Conservation (phyloP, 2,888 invertebrate genomes). For the Eledona agricola region DNA sequence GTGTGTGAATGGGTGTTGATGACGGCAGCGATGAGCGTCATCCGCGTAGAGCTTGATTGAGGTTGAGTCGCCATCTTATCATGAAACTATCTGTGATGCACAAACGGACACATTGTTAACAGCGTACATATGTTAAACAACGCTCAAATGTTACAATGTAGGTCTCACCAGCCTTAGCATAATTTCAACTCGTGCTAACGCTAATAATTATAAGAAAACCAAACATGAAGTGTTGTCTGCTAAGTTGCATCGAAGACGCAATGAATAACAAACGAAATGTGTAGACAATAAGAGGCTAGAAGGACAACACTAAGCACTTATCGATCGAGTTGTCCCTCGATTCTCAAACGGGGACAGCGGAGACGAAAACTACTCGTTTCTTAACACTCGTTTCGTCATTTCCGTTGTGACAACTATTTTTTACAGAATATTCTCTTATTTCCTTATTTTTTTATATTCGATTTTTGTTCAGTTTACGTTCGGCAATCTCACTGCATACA, state of each 20-base stretch:
- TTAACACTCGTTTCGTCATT: constrained; percentile 7
- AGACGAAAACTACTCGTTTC: constrained; percentile 15
- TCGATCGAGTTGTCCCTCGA: constrained; percentile 24
- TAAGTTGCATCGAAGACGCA: constrained; percentile 24
- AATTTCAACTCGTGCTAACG: constrained; percentile 31
- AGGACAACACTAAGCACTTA: constrained; percentile 30
- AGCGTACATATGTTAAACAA: constrained; percentile 64
- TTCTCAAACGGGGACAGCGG: constrained; percentile 4
- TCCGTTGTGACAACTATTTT: constrained; percentile 17
- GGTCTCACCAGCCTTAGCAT: constrained; percentile 46
- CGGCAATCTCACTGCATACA: constrained; percentile 14
- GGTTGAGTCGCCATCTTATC: constrained; percentile 48
- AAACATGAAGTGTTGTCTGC: constrained; percentile 27
- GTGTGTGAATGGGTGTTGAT: constrained; percentile 39
- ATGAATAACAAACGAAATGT: constrained; percentile 29
- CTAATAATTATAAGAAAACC: constrained; percentile 15
- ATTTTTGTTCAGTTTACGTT: constrained; percentile 14
- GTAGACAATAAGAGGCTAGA: constrained; percentile 30
- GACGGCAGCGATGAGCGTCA: constrained; percentile 5
- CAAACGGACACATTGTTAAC: constrained; percentile 59
- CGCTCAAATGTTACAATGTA: constrained; percentile 62
- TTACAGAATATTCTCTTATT: constrained; percentile 19
- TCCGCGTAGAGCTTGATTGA: constrained; percentile 32
- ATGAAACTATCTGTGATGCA: constrained; percentile 57
- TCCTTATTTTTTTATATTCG: constrained; percentile 27